Conservation (phyloP, 2,888 invertebrate genomes). For the Cylindroiulus punctatus region DNA sequence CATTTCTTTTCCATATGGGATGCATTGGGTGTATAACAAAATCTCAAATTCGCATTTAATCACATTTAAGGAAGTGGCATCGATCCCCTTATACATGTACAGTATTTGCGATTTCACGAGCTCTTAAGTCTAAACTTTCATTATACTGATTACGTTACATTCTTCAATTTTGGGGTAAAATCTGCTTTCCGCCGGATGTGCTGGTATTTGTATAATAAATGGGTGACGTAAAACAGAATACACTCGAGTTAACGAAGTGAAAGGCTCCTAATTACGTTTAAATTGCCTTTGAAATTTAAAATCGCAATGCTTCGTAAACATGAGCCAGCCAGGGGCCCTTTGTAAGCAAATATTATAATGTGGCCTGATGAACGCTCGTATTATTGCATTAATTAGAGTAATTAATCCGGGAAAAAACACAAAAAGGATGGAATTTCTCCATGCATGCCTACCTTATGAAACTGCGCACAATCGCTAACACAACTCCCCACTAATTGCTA, state of each 20-base stretch:
- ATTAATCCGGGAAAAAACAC: background rate
- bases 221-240: background rate
- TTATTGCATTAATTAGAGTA: background rate
- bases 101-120: background rate
- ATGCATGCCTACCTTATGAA: background rate
- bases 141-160: background rate
- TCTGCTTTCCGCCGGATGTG: background rate
- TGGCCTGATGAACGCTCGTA: background rate
- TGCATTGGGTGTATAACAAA: no score
- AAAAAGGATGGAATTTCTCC: background rate
- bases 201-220: slow-evolving; percentile 27
- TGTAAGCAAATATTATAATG: background rate
- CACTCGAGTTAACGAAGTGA: slow-evolving; percentile 7
- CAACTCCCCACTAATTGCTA: slow-evolving; percentile 2
- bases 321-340: slow-evolving; percentile 16
- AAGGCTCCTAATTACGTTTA: slow-evolving; percentile 21
- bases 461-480: background rate
- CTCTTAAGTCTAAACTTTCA: background rate
- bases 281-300: slow-evolving; percentile 20
- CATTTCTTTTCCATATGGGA: no score
- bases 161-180: background rate
- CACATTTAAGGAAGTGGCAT: background rate
- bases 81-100: background rate
- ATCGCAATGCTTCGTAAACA: background rate
- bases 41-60: background rate